These are phyloP conservation scores for Buathra laborator DNA, from an alignment of 2,888 invertebrate species.

Conservation along the genomic window DNA sequence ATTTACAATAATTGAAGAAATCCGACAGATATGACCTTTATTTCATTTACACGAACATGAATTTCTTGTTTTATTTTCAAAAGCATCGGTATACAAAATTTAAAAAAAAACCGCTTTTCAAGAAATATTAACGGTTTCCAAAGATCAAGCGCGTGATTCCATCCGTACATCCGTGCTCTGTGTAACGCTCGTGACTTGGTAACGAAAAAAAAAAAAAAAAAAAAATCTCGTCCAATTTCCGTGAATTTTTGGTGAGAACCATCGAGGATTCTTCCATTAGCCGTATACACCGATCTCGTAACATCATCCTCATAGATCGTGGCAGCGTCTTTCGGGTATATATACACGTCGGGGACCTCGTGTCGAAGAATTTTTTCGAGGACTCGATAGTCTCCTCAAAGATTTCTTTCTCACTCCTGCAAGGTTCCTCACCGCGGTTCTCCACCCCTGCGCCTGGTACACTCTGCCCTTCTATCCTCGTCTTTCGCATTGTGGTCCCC, in stretches of 20 bases:
- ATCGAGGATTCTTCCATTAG: conserved; percentile 62
- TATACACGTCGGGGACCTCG: conserved; percentile 8
- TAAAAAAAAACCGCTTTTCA: background rate
- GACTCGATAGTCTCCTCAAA: conserved; percentile 43
- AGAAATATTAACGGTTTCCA: background rate
- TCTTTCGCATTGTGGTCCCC: conserved; percentile 56
- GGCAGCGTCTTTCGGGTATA: conserved; percentile 27
- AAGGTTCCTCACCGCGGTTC: conserved; percentile 34
- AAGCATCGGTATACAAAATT: background rate
- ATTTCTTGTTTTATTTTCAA: background rate
- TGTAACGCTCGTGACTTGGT: background rate
- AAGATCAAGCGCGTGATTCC: background rate
- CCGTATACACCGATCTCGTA: conserved; percentile 49
- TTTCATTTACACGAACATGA: background rate
- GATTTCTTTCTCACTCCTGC: conserved; percentile 56
- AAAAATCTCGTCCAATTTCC: conserved; percentile 66
- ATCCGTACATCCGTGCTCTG: background rate
- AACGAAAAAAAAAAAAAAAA: conserved; percentile 16
- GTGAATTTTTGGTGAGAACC: conserved; percentile 65
- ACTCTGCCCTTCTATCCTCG: conserved; percentile 37
- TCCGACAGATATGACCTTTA: background rate
- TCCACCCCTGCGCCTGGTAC: conserved; percentile 4
- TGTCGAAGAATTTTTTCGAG: conserved; percentile 28
- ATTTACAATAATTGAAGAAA: background rate
- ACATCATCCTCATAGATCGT: conserved; percentile 44